These are phyloP conservation scores for Syndactyla subalaris DNA, from an alignment of 2,797 vertebrate genomes.

Conservation along the genomic window DNA sequence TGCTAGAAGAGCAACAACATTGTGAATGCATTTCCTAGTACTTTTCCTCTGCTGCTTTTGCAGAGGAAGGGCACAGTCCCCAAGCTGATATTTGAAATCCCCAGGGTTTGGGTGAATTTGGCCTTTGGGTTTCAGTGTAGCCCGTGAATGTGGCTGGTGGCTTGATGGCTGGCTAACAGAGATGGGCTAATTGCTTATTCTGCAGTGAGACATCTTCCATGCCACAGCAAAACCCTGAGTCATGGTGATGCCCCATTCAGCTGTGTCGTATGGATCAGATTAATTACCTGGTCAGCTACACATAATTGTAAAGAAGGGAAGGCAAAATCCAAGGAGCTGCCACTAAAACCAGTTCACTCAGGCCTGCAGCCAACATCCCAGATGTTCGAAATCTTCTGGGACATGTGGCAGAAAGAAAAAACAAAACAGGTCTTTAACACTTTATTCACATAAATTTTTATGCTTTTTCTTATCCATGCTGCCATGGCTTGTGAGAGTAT, in stretches of 20 bases:
- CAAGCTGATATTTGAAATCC: not conserved
- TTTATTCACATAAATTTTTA: not conserved
- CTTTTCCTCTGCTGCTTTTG: not conserved
- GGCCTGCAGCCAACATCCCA: not conserved
- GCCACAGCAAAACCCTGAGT: not conserved
- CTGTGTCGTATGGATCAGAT: not conserved
- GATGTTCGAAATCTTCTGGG: not conserved
- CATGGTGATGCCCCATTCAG: not conserved
- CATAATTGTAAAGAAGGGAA: not conserved
- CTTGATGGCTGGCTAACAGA: not conserved
- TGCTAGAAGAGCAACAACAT: not conserved
- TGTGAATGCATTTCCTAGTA: not conserved
- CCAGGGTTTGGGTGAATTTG: not conserved
- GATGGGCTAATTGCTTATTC: not conserved
- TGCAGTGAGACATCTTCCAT: not conserved
- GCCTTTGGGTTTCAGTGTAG: not conserved
- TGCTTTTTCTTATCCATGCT: not conserved
- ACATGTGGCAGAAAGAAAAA: not conserved
- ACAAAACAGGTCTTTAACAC: not conserved
- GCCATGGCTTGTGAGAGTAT: not conserved
- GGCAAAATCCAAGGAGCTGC: not conserved
- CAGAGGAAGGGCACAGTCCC: not conserved
- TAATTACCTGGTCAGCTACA: not conserved
- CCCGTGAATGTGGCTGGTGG: not conserved
- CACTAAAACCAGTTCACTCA: not conserved